A percentile compares a stretch with the other conserved stretches of the same genome.
These are phyloP conservation scores for Eudemis profundana DNA, from an alignment of 2,888 invertebrate genomes.

Conservation along the genomic window DNA sequence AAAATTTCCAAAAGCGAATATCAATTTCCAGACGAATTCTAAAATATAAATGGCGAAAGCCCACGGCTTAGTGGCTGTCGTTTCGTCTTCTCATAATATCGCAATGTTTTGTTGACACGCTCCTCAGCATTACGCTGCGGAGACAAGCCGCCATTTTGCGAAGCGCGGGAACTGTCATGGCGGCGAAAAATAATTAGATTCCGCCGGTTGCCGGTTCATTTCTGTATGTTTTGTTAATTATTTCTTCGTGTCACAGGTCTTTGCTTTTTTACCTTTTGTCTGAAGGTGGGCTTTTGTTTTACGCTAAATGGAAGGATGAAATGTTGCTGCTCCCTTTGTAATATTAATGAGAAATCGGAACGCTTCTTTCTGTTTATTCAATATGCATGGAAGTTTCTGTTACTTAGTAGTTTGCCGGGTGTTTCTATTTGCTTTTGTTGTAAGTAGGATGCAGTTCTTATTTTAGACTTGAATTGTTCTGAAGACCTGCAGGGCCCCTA, in stretches of 20 bases:
- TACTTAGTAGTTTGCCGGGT: conserved; percentile 43
- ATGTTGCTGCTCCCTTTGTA: conserved; percentile 53
- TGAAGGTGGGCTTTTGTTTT: conserved; percentile 55
- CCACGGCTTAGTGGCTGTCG: conserved; percentile 77
- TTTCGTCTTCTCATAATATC: conserved; percentile 77
- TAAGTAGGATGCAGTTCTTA: conserved; percentile 15
- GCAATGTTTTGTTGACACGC: conserved; percentile 68
- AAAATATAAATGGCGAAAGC: conserved; percentile 60
- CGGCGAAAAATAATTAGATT: conserved; percentile 82
- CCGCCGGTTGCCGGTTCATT: conserved; percentile 72
- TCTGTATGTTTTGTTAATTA: conserved; percentile 82
- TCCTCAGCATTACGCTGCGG: conserved; percentile 34
- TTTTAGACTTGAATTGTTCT: conserved; percentile 14
- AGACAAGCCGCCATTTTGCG: conserved; percentile 52
- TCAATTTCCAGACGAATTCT: conserved; percentile 9
- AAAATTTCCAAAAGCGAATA: neutral
- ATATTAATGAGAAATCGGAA: conserved; percentile 54
- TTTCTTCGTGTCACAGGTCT: conserved; percentile 65
- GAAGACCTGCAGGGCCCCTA: neutral
- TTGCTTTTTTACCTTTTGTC: conserved; percentile 49
- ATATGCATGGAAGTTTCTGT: conserved; percentile 48
- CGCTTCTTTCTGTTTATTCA: conserved; percentile 47
- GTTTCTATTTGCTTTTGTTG: conserved; percentile 24
- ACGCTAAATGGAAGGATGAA: conserved; percentile 60
- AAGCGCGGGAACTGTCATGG: conserved; percentile 81